These are phyloP conservation scores for Tokudaia tokunoshimensis DNA, from an alignment of 2,797 vertebrate genomes.

Conservation along the genomic window DNA sequence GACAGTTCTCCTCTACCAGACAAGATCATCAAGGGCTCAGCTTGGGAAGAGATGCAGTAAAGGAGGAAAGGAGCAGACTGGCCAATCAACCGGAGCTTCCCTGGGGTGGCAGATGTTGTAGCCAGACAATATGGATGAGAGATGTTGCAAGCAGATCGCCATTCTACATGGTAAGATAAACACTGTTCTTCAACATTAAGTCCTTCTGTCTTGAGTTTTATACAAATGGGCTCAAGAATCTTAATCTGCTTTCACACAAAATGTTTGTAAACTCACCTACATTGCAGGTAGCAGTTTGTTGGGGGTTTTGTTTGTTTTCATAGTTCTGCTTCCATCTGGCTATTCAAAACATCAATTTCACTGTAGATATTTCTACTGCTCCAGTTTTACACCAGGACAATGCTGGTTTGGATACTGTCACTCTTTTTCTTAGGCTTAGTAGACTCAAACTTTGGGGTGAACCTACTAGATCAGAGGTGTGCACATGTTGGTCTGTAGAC, in stretches of 20 bases:
- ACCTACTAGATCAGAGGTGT: neutral
- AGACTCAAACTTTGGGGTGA: neutral
- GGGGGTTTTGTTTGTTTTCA: neutral
- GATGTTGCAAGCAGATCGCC: neutral
- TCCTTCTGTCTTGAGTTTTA: neutral
- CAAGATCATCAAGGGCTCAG: neutral
- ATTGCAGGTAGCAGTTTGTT: neutral
- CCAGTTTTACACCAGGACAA: neutral
- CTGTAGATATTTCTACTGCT: neutral
- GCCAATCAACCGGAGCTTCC: neutral
- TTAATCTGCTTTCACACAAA: neutral
- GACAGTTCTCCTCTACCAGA: neutral
- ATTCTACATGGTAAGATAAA: neutral
- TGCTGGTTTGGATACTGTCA: neutral
- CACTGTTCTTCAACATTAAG: slow-evolving; percentile 6
- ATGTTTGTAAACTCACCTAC: slow-evolving; percentile 2
- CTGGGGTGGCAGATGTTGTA: neutral
- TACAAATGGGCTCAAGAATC: slow-evolving; percentile 13
- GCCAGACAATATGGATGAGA: neutral
- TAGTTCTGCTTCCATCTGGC: neutral
- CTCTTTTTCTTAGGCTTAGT: neutral
- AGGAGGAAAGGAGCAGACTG: neutral
- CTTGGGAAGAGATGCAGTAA: neutral
- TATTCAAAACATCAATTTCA: neutral
- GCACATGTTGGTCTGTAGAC: neutral